Percentiles rank a stretch among this genome's conserved stretches.
Conservation (phyloP, 2,797 vertebrate genomes). For the Sitta carolinensis region DNA sequence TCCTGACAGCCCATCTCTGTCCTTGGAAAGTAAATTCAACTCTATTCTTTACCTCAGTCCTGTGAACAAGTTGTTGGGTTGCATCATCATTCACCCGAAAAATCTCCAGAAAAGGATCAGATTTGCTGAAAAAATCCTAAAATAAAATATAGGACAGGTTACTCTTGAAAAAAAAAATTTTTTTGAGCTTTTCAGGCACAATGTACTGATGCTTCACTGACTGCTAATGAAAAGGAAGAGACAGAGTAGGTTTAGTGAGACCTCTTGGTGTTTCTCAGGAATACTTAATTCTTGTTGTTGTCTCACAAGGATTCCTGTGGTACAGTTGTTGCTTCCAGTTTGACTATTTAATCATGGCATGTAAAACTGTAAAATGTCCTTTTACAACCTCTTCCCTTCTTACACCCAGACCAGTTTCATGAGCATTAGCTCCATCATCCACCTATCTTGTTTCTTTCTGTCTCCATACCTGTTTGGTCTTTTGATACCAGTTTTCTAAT, state of each 20-base stretch:
- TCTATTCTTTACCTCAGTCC: slow-evolving; percentile 88
- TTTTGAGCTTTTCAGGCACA: neutral
- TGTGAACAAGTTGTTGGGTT: slow-evolving; percentile 94
- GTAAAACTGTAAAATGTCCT: neutral
- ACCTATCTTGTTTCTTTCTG: neutral
- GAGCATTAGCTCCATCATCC: neutral
- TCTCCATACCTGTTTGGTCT: neutral
- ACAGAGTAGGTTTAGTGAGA: neutral
- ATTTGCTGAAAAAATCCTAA: slow-evolving; percentile 99
- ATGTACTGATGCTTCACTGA: neutral
- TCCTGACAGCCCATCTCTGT: neutral
- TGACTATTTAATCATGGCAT: neutral
- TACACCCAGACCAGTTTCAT: neutral
- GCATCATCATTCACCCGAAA: slow-evolving; percentile 96
- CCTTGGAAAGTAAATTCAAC: neutral
- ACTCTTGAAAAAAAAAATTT: no score
- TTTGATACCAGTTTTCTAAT: neutral
- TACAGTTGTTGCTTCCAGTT: neutral
- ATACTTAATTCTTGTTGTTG: neutral
- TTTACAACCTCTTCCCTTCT: neutral
- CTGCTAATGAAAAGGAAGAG: neutral
- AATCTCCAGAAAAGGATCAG: slow-evolving; percentile 97
- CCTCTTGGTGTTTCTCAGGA: neutral
- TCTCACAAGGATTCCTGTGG: neutral
- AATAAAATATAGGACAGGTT: slow-evolving; percentile 58